Base-by-base conservation (phyloP, 2,797 vertebrate genomes). In the Taenioides sp. region DNA sequence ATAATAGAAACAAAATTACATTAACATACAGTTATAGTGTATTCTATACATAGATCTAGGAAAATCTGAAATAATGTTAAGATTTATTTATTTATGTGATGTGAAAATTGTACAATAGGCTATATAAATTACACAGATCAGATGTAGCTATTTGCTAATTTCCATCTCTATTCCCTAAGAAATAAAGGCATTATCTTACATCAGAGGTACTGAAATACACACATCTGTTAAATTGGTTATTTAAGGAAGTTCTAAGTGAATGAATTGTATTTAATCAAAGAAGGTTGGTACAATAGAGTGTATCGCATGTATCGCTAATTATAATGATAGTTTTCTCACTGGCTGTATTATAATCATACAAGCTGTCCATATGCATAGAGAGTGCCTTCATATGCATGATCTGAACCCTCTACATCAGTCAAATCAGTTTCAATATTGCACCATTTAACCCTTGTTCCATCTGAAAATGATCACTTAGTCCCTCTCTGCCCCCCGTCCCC, bases 381-480 rank as follows among this genome's bases (percentile, higher is more conserved):
- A 43, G n/a, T 7, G 18, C 9, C 61, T 62, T 37, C 34, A 63
- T 40, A 37, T 37, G 60, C 60, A 62, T 23, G n/a, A 65, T 47
- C 63, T 47, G 43, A 65, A 65, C 43, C 23, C 43, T 49, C 40
- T 49, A 27, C 43, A 65, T 49, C 64, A 50, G 5, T 49, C n/a
- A 23, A 18, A 50, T 49, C 43, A 49, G 22, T 65, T 65, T 28
- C 64, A 65, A 65, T 65, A 65, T 65, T 5, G 64, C 43, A 18
- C 64, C 43, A 65, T 50, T 49, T 49, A 65, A 65, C 64, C 64
- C 64, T 49, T 65, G 37, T 65, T 25, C 40, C 25, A 25, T 27
- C 40, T 18, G 40, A 65, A 65, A 49, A 49, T 11, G 4, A 49
- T 49, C 40, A 49, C 40, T 65, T 27, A 49, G 40, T 64, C 64